These are phyloP conservation scores for Cyprinodon variegatus DNA, from an alignment of 2,113 vertebrate species.

Conservation along the genomic window DNA sequence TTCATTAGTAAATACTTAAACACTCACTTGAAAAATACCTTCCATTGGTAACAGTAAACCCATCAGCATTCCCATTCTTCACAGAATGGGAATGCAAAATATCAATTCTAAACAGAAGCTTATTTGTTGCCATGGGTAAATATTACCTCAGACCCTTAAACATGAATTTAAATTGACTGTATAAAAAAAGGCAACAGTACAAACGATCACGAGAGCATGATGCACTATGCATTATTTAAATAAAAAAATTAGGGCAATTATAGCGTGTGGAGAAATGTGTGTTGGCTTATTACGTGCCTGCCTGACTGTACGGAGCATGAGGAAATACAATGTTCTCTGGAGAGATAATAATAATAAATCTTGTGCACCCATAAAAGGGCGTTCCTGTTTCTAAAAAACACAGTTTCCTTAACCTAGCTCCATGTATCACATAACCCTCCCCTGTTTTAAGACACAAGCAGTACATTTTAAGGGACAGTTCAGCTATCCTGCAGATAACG, in stretches of 20 bases:
- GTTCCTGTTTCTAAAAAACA: slow-evolving; percentile 12
- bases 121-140: slow-evolving; percentile 7
- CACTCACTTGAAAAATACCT: neutral
- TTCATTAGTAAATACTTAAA: neutral
- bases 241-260: slow-evolving; percentile 9
- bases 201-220: neutral
- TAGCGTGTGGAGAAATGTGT: neutral
- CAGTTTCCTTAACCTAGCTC: slow-evolving; percentile 4
- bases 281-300: slow-evolving; percentile 1
- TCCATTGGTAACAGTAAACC: neutral
- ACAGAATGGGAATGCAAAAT: neutral
- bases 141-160: neutral
- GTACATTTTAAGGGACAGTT: slow-evolving; percentile 31
- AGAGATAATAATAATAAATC: slow-evolving; percentile 16
- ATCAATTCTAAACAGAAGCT: neutral
- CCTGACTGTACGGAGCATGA: slow-evolving; percentile 9
- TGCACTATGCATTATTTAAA: neutral
- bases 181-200: neutral
- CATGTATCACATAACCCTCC: slow-evolving; percentile 32
- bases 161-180: neutral
- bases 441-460: slow-evolving; percentile 32
- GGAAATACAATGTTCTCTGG: slow-evolving; percentile 16
- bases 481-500: slow-evolving; percentile 36
- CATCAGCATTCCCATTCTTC: neutral
- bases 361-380: neutral